Evolutionary conservation across 2,113 vertebrate species (phyloP), one percentile per base, ranked within the genome.

Genomic region (human): DNA sequence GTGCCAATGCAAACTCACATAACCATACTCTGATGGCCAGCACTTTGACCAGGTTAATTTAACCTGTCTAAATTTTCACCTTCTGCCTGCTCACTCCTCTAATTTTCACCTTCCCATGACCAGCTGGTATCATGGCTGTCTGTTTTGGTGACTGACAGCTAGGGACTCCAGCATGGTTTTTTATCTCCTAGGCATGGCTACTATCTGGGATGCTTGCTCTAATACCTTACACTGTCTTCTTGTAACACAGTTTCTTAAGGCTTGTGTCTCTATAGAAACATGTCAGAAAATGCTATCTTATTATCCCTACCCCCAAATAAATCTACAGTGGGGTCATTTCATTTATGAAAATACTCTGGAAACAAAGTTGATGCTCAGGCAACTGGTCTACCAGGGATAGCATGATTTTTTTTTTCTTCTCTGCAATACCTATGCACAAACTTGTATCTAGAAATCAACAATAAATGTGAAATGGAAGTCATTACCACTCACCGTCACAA

Each of bases 351-450:
- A 52, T 17, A 66, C 2, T 12, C 35, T 81, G n/a, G 78, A 95
- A 95, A 94, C 45, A 92, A 96, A 90, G 38, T 48, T 83, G 80
- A 86, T 94, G 68, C 14, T 88, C 57, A 89, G 11, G 20, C 52
- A 95, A 91, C 45, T 70, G 50, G 30, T 75, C 70, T 80, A 40
- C 23, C 82, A 61, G n/a, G 61, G 27, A 90, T 35, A 70, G 17
- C 14, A 66, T 30, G 43, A 59, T 38, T 80, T 92, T 52, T 86
- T 93, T 93, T 92, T 64, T 9, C 18, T 78, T 38, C 35, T 96
- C 73, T n/a, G 48, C n/a, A 93, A 81, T 20, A 84, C 25, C 35
- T 90, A 75, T 11, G 35, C 17, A 72, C 45, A 85, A 79, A 55
- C 13, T 93, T 20, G 20, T 30, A 59, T n/a, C 10, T 66, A 92